A percentile compares a stretch with the other conserved stretches of the same genome.
Conservation (phyloP, 1,140 invertebrate species). For the Popillia japonica region DNA sequence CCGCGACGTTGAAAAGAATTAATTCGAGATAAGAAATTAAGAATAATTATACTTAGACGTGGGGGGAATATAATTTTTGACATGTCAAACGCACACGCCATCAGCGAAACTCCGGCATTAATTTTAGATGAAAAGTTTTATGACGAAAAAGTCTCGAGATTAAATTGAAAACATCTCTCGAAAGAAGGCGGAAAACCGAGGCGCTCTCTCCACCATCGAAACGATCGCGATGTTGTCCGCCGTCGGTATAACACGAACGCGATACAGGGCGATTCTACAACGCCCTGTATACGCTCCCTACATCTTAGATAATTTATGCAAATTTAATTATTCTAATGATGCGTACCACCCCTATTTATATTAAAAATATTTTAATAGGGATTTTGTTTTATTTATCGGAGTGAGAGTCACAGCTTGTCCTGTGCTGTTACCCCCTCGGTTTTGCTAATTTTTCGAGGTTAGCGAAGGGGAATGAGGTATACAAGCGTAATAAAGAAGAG, state of each 20-base stretch:
- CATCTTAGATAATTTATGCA: constrained; percentile 31
- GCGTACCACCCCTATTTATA: constrained; percentile 24
- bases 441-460: not conserved
- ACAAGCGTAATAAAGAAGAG: not conserved
- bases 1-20: constrained; percentile 27
- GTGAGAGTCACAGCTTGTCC: not conserved
- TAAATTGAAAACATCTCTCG: no score
- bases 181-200: no score
- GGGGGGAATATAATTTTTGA: constrained; percentile 10
- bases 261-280: no score
- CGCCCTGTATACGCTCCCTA: not conserved
- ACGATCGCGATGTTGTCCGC: no score
- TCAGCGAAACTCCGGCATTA: not conserved
- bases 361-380: constrained; percentile 33
- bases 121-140: not conserved
- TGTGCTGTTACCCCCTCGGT: not conserved
- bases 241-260: no score
- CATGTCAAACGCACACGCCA: constrained; percentile 11
- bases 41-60: constrained; percentile 16
- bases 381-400: constrained; percentile 26
- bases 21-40: constrained; percentile 14
- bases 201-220: no score
- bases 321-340: constrained; percentile 34
- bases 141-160: not conserved
- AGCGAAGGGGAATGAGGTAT: not conserved